Conservation (phyloP, 2,797 vertebrate species). For the Glyptemys insculpta region DNA sequence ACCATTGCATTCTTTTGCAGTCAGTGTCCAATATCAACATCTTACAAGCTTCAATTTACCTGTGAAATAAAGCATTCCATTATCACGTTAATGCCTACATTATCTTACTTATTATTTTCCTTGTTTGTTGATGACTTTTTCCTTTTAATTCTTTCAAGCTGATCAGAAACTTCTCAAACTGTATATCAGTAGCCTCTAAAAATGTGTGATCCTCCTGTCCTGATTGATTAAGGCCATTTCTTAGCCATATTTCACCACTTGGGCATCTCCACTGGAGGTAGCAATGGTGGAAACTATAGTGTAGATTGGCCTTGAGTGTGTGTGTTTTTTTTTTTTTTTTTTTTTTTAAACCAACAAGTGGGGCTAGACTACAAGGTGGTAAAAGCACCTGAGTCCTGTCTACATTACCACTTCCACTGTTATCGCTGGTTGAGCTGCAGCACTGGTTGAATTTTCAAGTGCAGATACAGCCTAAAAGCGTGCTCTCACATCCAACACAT, state of each 20-base stretch:
- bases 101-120: neutral
- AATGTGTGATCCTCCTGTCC: neutral
- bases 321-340: neutral
- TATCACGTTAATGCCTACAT: neutral
- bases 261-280: slow-evolving; percentile 14
- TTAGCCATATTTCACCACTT: neutral
- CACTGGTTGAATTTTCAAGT: neutral
- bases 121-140: neutral
- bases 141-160: neutral
- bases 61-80: neutral
- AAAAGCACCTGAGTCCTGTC: slow-evolving; percentile 12
- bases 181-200: neutral
- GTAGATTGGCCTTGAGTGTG: neutral
- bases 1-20: neutral
- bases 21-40: accelerated
- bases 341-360: neutral
- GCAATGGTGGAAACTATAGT: neutral
- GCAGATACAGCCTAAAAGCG: neutral
- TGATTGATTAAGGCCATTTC: neutral
- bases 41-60: neutral
- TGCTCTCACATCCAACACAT: neutral
- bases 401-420: neutral
- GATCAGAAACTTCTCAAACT: neutral
- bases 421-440: neutral
- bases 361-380: neutral